Base-by-base conservation (phyloP, 2,888 invertebrate genomes). In the Synanthedon myopaeformis region DNA sequence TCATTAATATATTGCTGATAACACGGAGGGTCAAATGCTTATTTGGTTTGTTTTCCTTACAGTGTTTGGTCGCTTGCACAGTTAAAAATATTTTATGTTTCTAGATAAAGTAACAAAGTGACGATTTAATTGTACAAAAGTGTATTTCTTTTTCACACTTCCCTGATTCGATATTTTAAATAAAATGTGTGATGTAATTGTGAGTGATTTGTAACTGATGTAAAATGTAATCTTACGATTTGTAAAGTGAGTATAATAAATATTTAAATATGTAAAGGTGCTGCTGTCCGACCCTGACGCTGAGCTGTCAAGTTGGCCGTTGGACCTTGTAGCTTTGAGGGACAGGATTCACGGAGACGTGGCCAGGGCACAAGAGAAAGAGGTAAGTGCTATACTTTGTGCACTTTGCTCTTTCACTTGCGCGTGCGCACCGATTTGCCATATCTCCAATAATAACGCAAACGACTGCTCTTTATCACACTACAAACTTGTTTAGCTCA, bases 301-400 rank as follows among this genome's bases (percentile, higher is more conserved):
- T 53, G 92, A 92, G 69, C 90, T 92, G 74, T 91, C 92, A 54
- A 89, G 89, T 67, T 94, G 93, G 93, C 94, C 94, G 48, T 79
- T 90, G 57, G 94, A 94, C 79, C 85, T 94, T 61, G 87, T 93
- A 53, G 90, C 92, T 60, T 77, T 94, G 45, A 84, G 93, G 13
- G 92, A 93, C 77, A 92, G 91, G 80, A 92, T 94, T 59, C 91
- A 92, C 53, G 90, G 90, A 19, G 92, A 92, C 70, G 90, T 91
- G 66, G 56, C 69, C 61, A 55, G 55, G 72, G 89, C 91, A 28
- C 87, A 89, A 57, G 88, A 89, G 57, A 87, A 86, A 50, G 94
- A 94, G 89, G 89, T 94, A 42, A 64, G 79, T 67, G 42, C 35
- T 10, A 35, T 10, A 8, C 8, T 35, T 35, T 6, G 35, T 35